These are phyloP conservation scores for Trachelus troglodyta DNA, from an alignment of 2,888 invertebrate genomes.

Conservation along the genomic window DNA sequence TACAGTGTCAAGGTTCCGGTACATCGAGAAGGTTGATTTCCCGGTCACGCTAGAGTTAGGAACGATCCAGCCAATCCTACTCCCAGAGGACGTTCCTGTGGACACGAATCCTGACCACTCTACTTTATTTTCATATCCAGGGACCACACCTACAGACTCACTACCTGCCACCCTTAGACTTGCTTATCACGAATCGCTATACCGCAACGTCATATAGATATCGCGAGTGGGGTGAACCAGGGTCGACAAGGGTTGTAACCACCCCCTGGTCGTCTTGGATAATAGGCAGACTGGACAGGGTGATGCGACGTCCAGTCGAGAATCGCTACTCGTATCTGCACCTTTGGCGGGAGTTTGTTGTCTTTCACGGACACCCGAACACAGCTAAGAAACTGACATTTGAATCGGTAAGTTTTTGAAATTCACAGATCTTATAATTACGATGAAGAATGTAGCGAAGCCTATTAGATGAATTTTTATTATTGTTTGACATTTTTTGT, in stretches of 20 bases:
- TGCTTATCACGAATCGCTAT: neutral
- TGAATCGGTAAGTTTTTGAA: neutral
- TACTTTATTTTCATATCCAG: neutral
- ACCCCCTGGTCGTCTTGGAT: conserved; percentile 4
- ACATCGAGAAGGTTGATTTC: neutral
- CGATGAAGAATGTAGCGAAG: neutral
- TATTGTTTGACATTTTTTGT: neutral
- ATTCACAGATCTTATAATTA: neutral
- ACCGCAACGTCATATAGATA: neutral
- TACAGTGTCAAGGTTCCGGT: neutral
- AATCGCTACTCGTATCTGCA: conserved; percentile 47
- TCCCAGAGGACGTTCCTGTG: neutral
- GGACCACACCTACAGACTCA: neutral
- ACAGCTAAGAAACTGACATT: neutral
- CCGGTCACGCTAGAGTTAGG: neutral
- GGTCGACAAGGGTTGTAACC: conserved; percentile 19
- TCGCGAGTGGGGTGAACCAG: conserved; percentile 18
- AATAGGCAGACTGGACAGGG: conserved; percentile 14
- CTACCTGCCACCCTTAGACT: neutral
- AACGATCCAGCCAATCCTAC: neutral
- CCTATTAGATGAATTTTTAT: neutral
- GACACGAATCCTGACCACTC: neutral
- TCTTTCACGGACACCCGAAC: conserved; percentile 6
- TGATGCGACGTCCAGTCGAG: conserved; percentile 40
- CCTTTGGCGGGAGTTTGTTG: conserved; percentile 53